These are phyloP conservation scores for Patella depressa DNA, from an alignment of 2,888 invertebrate genomes.

Conservation along the genomic window DNA sequence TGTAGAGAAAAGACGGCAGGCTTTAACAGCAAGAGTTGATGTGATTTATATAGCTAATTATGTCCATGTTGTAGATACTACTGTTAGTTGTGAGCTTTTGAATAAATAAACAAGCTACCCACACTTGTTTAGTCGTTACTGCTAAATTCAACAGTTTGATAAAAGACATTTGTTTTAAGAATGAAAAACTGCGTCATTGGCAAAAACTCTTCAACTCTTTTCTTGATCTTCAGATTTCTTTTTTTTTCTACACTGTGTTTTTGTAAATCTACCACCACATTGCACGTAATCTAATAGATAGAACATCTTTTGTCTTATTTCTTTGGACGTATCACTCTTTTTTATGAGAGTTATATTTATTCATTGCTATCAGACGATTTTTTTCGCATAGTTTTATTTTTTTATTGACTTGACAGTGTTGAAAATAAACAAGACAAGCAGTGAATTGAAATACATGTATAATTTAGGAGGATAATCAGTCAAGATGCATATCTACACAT, in stretches of 20 bases:
- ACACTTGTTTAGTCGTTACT: neutral
- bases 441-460: conserved; percentile 5
- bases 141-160: neutral
- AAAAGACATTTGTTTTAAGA: neutral
- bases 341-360: too few relatives aligned
- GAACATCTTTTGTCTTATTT: too few relatives aligned
- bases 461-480: neutral
- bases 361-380: too few relatives aligned
- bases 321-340: too few relatives aligned
- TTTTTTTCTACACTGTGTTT: too few relatives aligned
- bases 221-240: too few relatives aligned
- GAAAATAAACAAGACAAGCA: conserved; percentile 1
- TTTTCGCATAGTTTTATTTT: too few relatives aligned
- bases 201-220: neutral
- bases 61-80: neutral
- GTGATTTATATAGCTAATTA: neutral
- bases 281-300: too few relatives aligned
- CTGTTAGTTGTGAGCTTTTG: neutral
- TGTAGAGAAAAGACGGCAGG: too few relatives aligned
- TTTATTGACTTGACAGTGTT: neutral
- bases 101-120: neutral
- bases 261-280: too few relatives aligned
- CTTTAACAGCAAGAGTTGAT: neutral
- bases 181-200: conserved; percentile 1
- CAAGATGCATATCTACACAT: neutral